Base-by-base conservation (phyloP, 30 jellyfish, hydroid and myxozoan species). In the Euphysa ruthae region DNA sequence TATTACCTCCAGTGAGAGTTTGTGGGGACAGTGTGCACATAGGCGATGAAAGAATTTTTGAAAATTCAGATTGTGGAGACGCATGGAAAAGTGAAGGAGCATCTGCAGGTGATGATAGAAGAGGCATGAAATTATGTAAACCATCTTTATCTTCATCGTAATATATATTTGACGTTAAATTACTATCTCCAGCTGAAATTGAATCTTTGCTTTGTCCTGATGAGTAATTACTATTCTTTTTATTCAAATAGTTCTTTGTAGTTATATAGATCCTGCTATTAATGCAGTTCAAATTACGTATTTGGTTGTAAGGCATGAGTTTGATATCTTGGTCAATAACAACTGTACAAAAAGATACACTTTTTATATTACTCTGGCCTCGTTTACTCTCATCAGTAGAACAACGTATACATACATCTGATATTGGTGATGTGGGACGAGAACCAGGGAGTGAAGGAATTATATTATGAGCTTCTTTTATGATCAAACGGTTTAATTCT, bases 101-200 rank as follows among this genome's bases (percentile, higher is more conserved):
- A 26, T 85, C 95, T 7, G 93, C 71, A 8, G 95, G 95, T 1
- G 95, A 85, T 3, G 87, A 69, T 1, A 85, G 35, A 35, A 85
- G 65, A 1, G 91, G 89, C 81, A 85, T 60, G 76, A 85, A 63
- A 21, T 49, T 62, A 14, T 72, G 88, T 33, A 56, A 28, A 0
- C 44, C 29, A 56, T 56, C 69, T 3, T 44, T 38, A 13, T 63
- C 70, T 22, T 68, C 80, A 18, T 68, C 69, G 50, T 56, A 22
- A 20, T 56, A 33, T 15, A 43, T 58, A 0, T 21, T 21, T 29
- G 78, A 65, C 19, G 33, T 7, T 46, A 25, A 5, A 10, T 4
- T 46, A 2, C 10, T 46, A 5, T 29, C 28, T n/a, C 23, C 60
- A 5, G 60, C 23, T 2, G 60, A 46, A 46, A 46, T n/a, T 2